Evolutionary conservation across 1,140 invertebrate genomes (phyloP).

Genomic region (Papilio helenus): DNA sequence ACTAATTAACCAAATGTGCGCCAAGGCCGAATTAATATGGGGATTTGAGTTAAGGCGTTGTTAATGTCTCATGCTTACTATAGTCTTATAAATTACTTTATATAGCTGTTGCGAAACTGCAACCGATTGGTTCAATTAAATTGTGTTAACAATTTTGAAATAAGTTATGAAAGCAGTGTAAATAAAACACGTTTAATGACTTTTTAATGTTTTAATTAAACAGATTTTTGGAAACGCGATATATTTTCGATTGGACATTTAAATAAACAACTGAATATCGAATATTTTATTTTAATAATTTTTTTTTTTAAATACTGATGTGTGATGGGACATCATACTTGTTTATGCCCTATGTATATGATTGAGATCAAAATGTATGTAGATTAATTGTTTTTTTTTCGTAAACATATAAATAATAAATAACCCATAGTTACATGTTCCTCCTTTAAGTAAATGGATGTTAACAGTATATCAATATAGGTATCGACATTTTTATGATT

Average conservation of each 20-base stretch:
- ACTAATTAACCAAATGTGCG: slow-evolving; percentile 70
- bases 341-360: no score
- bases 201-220: background rate
- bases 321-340: no score
- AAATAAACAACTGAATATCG: no score
- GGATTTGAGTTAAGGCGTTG: slow-evolving; percentile 56
- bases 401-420: no score
- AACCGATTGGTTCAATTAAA: background rate
- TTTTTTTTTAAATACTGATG: no score
- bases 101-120: slow-evolving; percentile 38
- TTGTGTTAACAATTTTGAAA: background rate
- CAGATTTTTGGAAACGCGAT: background rate
- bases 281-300: no score
- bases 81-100: slow-evolving; percentile 51
- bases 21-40: slow-evolving; percentile 70
- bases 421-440: background rate
- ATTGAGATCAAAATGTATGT: no score
- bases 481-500: background rate
- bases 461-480: background rate
- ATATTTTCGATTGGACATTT: no score
- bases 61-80: slow-evolving; percentile 49
- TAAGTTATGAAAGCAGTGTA: background rate
- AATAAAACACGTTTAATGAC: background rate
- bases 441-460: slow-evolving; percentile 1
- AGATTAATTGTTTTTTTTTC: no score